Conservation (phyloP, 2,113 vertebrate genomes). For the Fulmarus glacialis region DNA sequence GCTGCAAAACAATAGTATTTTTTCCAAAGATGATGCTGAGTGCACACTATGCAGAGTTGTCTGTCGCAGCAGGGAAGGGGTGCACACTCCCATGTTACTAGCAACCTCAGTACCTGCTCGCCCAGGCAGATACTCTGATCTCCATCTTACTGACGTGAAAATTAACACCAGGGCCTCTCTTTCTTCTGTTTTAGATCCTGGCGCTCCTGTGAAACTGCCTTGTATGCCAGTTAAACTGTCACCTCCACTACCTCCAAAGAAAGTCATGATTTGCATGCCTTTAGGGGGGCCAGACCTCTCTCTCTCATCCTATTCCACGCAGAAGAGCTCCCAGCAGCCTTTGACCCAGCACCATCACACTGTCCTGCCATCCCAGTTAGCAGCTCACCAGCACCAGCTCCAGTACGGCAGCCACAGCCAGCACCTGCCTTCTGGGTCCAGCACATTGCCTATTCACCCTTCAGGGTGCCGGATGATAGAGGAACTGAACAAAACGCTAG, state of each 20-base stretch:
- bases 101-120: not conserved
- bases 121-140: not conserved
- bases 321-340: constrained; percentile 84
- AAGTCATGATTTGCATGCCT: constrained; percentile 98
- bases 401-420: constrained; percentile 87
- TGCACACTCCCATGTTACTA: not conserved
- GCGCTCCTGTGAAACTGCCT: constrained; percentile 94
- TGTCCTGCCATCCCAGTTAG: constrained; percentile 87
- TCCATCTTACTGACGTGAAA: not conserved
- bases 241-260: constrained; percentile 97
- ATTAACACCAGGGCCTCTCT: constrained; percentile 34
- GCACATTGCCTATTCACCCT: constrained; percentile 86
- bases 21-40: not conserved
- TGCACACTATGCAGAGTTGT: not conserved
- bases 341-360: constrained; percentile 83
- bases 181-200: constrained; percentile 84
- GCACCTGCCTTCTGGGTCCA: constrained; percentile 77
- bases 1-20: not conserved
- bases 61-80: not conserved
- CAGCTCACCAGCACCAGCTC: constrained; percentile 88
- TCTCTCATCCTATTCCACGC: constrained; percentile 79
- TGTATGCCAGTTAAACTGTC: constrained; percentile 94
- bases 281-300: constrained; percentile 87
- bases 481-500: constrained; percentile 95
- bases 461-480: constrained; percentile 93